Conservation (phyloP, 2,888 invertebrate species). For the Pseudanteris insignis region DNA sequence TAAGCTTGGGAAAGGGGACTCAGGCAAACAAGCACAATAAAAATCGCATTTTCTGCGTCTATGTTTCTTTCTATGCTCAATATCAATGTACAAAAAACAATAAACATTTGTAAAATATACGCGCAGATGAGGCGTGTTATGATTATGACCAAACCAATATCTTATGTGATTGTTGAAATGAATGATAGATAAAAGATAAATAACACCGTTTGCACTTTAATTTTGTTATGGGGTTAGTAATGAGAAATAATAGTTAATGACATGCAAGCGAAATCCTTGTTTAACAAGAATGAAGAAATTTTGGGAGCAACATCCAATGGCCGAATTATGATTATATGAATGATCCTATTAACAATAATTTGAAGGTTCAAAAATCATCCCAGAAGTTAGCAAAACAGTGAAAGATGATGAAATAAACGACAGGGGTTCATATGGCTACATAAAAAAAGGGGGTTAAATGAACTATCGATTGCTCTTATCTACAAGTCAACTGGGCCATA, state of each 20-base stretch:
- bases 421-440: conserved; percentile 26
- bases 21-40: conserved; percentile 10
- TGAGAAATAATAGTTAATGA: conserved; percentile 10
- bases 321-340: conserved; percentile 4
- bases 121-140: conserved; percentile 8
- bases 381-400: conserved; percentile 1
- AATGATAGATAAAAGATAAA: conserved; percentile 6
- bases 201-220: background rate
- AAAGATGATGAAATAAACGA: conserved; percentile 24
- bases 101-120: conserved; percentile 8
- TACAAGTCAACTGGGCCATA: conserved; percentile 39
- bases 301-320: too few relatives aligned
- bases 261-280: conserved; percentile 36
- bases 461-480: conserved; percentile 24
- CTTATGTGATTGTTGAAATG: background rate
- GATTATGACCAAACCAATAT: conserved; percentile 1
- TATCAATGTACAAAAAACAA: conserved; percentile 11
- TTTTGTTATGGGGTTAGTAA: conserved; percentile 13
- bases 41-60: background rate
- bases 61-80: background rate
- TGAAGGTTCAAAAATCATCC: conserved; percentile 25
- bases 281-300: too few relatives aligned
- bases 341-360: conserved; percentile 4
- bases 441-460: conserved; percentile 23
- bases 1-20: background rate